Evolutionary conservation across 2,888 invertebrate genomes (phyloP), one percentile per base, ranked within the genome.

Genomic region (Cremastobaeus sp.): DNA sequence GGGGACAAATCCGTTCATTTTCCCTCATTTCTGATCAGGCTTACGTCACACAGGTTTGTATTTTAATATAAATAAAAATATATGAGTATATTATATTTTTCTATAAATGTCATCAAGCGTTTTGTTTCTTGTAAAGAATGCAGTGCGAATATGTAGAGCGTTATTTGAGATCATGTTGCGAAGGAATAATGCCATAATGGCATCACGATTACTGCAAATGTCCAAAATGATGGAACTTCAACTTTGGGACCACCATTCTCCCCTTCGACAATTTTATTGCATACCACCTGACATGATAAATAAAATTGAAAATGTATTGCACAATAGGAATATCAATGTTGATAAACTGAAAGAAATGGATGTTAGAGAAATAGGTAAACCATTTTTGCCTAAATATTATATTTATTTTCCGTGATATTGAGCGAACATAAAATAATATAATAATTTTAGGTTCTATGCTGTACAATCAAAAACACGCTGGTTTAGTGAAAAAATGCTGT

Each of bases 151-250:
- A 79, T 92, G 95, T 4, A 91, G 99, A 34, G 97, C 98, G 0
- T 88, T 99, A 28, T 99, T 99, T 88, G 98, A 99, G 83, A 95
- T 99, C 74, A 95, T 95, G 0, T 89, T 98, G 3, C 91, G 95
- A 20, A 94, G 94, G 81, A 96, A 96, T 84, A 97, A 96, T 90
- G 94, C 99, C 0, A 90, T 96, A 76, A 92, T 98, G 90, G 93
- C 99, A 0, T 94, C 92, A 0, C 90, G 96, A 3, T 92, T 98
- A 77, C 90, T 99, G 0, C 92, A 91, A 78, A 91, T 99, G 84
- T 93, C 97, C 25, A 97, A 98, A 89, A 96, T 96, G 93, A 90
- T 99, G 75, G 98, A 99, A 85, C 92, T 94, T 2, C 94, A 96
- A 82, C 91, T 95, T 78, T 99, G 99, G 99, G 92, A 93, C 77